Evolutionary conservation across 1,140 invertebrate species (phyloP), one percentile per base, ranked within the genome.

Genomic region (Microvelia longipes): DNA sequence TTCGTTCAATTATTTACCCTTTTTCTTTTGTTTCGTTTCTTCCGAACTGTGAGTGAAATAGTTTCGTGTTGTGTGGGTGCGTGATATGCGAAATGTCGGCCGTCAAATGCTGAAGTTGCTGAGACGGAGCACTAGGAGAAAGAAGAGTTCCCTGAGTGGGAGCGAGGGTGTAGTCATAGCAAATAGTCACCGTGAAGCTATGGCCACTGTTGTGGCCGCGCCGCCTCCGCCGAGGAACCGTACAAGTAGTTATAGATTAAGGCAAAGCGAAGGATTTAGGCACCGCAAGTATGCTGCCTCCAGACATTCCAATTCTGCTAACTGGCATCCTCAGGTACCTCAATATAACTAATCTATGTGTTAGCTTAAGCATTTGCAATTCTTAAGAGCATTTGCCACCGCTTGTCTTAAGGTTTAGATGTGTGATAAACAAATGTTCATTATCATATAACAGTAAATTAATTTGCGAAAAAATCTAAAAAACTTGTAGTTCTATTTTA

Each of bases 101-200:
- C 65, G 66, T 60, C 66, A 60, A 14, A 70, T 70, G 69, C 67
- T 72, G 66, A 72, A 72, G 69, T 29, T 72, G 67, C 71, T 72
- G 5, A 30, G 66, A 50, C 29, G 60, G 70, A 67, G 70, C 60
- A 64, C 50, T 30, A 68, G 29, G 65, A 68, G 61, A 35, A 71
- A 70, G 66, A 61, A 65, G 65, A 28, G 29, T 29, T 35, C 27
- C 61, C 67, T 28, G 50, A 66, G 60, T 27, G 26, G 50, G 69
- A 66, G 63, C 29, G 62, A n/a, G 50, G 26, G 28, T 30, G 29
- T 71, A n/a, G 70, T 73, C 66, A 70, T 68, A 26, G 27, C 61
- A 30, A 69, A 69, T 68, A 62, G 66, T 26, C 50, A 67, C 19
- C 71, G 25, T 50, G 60, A 62, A 14, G 67, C 69, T 24, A 27